Evolutionary conservation across 2,113 vertebrate genomes (phyloP), one percentile per base, ranked within the genome.

Genomic region (Sinocyclocheilus anophthalmus): DNA sequence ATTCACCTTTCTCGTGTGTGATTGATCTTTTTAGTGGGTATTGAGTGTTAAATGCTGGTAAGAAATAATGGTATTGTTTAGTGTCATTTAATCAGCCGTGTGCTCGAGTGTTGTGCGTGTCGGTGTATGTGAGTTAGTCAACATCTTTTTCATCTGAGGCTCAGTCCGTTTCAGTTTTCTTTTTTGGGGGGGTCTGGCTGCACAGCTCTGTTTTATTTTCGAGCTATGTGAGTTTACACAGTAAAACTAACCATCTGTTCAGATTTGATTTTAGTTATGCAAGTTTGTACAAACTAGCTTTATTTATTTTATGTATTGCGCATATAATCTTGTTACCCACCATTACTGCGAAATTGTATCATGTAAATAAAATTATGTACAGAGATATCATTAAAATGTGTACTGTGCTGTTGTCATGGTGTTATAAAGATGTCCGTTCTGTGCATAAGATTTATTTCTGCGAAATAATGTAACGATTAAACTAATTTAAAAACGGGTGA

Each of bases 351-450:
- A 92, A 96, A 95, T 95, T 96, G 96, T 97, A 97, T 96, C 95
- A 96, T 97, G 96, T 98, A 97, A 98, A 99, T 98, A 98, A 98
- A 95, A 95, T 95, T 87, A 95, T 97, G 96, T 97, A 97, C 96
- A 97, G 96, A 96, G 95, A 96, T 89, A 86, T 88, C 76, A 88
- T 65, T 14, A 67, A 53, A 16, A 59, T 20, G 20, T 14, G 18
- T 79, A 22, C 1, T 6, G 67, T 63, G 18, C 8, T 18, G 24
- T 39, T 72, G 4, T 53, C 50, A 16, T 72, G 33, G 8, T 22
- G 18, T 39, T 4, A 11, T 2, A 11, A 57, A 39, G 14, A 26
- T 26, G 22, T 30, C 16, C 1, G 0, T 18, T 50, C 7, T 69
- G 9, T n/a, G 24, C 11, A 12, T 24, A 48, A 48, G 45, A 48